These are phyloP conservation scores for Leptosomus discolor DNA, from an alignment of 2,113 vertebrate species.

Conservation along the genomic window DNA sequence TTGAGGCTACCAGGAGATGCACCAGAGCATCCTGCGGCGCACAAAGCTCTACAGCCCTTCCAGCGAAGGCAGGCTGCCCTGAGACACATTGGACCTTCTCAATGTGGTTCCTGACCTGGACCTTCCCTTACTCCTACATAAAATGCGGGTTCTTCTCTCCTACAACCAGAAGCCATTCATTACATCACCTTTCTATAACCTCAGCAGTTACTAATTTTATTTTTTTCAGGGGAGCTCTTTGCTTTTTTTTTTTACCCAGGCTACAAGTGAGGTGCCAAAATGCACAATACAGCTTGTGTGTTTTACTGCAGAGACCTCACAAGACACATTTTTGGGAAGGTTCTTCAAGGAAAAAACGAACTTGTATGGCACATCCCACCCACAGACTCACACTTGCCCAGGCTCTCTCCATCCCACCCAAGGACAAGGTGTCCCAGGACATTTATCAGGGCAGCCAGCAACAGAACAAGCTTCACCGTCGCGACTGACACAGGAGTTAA, in stretches of 20 bases:
- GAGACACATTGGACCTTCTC: neutral
- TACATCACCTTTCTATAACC: too few species aligned
- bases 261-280: neutral
- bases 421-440: neutral
- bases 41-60: neutral
- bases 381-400: accelerated
- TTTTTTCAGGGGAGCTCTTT: neutral
- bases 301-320: neutral
- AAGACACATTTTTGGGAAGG: neutral
- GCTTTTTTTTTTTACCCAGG: neutral
- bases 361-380: neutral
- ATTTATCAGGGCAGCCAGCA: neutral
- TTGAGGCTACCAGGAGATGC: neutral
- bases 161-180: neutral
- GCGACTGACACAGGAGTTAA: accelerated
- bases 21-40: neutral
- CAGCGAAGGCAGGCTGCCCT: neutral
- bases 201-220: neutral
- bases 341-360: accelerated
- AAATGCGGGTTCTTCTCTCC: neutral
- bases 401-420: neutral
- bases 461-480: neutral
- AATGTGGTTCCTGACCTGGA: neutral
- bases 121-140: neutral
- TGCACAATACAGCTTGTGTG: accelerated